These are phyloP conservation scores for Lampropteryx suffumata DNA, from an alignment of 2,888 invertebrate genomes.

Conservation along the genomic window DNA sequence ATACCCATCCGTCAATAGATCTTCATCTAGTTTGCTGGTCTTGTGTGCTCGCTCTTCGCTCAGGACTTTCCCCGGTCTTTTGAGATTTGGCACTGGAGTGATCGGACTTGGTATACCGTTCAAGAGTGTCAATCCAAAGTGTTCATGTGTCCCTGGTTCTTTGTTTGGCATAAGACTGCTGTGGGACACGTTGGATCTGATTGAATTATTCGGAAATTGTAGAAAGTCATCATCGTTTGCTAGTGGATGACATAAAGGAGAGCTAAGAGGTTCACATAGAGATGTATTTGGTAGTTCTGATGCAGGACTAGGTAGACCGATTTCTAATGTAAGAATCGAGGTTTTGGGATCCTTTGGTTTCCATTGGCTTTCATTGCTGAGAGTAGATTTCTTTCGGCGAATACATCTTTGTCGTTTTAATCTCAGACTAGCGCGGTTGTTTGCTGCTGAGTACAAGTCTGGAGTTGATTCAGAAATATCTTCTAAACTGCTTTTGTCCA, in stretches of 20 bases:
- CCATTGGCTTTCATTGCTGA: constrained; percentile 67
- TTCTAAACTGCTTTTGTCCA: constrained; percentile 50
- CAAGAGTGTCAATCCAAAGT: constrained; percentile 73
- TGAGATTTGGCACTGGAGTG: constrained; percentile 68
- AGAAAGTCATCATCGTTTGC: constrained; percentile 40
- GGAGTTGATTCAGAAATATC: constrained; percentile 65
- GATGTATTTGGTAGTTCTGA: constrained; percentile 63
- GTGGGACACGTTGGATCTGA: constrained; percentile 65
- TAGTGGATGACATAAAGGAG: constrained; percentile 49
- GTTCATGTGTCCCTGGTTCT: constrained; percentile 56
- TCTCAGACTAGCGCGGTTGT: constrained; percentile 57
- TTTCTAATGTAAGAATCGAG: constrained; percentile 66
- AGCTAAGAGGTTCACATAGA: constrained; percentile 58
- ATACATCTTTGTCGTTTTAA: constrained; percentile 83
- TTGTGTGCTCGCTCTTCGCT: constrained; percentile 75
- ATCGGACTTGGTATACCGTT: constrained; percentile 81
- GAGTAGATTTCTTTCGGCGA: constrained; percentile 76
- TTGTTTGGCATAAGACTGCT: constrained; percentile 69
- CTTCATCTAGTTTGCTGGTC: constrained; percentile 78
- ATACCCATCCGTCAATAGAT: constrained; percentile 60
- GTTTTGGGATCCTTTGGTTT: constrained; percentile 54
- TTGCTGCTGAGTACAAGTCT: constrained; percentile 55
- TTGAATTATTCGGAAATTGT: constrained; percentile 46
- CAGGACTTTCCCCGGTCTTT: constrained; percentile 66
- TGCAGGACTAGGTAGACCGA: constrained; percentile 73